phyloP scores from a whole-genome alignment of 2,888 invertebrate species.

The Achlya flavicornis region DNA sequence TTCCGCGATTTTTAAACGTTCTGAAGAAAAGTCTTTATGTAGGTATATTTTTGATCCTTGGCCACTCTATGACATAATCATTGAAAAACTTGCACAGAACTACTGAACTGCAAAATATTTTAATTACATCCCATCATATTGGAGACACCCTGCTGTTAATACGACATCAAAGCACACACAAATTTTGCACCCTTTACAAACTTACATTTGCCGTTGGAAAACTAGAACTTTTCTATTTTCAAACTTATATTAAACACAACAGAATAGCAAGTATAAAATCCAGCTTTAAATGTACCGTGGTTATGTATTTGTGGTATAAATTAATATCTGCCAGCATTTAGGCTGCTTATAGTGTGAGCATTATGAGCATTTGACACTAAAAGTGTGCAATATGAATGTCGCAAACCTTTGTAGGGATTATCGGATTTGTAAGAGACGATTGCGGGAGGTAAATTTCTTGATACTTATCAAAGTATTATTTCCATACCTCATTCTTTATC shows the following conservation, averaged over 20 bases:
- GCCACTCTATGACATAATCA: no score
- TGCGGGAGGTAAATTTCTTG: slow-evolving; percentile 15
- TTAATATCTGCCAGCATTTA: slow-evolving; percentile 71
- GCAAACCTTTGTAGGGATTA: slow-evolving; percentile 63
- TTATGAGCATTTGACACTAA: slow-evolving; percentile 69
- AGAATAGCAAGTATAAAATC: neutral
- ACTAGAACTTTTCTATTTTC: neutral
- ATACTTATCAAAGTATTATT: neutral
- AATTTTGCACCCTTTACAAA: slow-evolving; percentile 41
- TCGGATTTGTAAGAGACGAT: slow-evolving; percentile 17
- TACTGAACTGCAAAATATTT: slow-evolving; percentile 28
- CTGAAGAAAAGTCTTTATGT: no score
- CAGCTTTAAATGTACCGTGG: slow-evolving; percentile 24
- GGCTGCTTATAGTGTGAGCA: slow-evolving; percentile 49
- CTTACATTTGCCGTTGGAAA: neutral
- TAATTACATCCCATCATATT: slow-evolving; percentile 58
- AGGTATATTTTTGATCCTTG: neutral
- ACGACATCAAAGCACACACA: slow-evolving; percentile 65
- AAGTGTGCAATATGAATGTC: slow-evolving; percentile 64
- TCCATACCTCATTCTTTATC: no score
- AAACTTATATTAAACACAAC: slow-evolving; percentile 9
- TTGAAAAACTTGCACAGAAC: neutral
- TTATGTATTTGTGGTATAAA: slow-evolving; percentile 51
- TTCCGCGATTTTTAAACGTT: no score
- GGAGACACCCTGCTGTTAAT: slow-evolving; percentile 60